Base-by-base conservation (phyloP, 2,888 invertebrate genomes). In the Pyralis farinalis region DNA sequence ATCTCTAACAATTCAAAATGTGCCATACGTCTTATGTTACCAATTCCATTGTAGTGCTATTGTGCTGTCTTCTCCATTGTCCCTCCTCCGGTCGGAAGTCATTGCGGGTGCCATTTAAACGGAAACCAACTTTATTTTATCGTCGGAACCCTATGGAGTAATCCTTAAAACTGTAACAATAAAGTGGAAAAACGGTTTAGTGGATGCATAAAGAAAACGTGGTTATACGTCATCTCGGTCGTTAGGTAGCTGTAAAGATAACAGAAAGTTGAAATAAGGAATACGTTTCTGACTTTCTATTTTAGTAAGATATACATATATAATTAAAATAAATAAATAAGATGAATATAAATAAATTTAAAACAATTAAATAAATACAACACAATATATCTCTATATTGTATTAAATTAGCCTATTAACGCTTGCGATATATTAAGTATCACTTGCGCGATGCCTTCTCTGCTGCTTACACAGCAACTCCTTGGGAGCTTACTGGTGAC, bases 51-150 rank as follows among this genome's bases (percentile, higher is more conserved):
- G 16, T 3, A 16, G 25, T 8, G 27, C 25, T 35, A 41, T 41
- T 41, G 40, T 41, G 29, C 39, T 33, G 31, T 31, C 30, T 10
- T 25, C 22, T 16, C 40, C 25, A 35, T 41, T 41, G 40, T 41
- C 35, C 34, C 3, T n/a, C n/a, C n/a, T 25, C 22, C 35, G 28
- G 22, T 41, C 40, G 30, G 35, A 41, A 35, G 40, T 39, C 39
- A 33, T 39, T 39, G 22, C 11, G 39, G 32, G 25, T 25, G 25
- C 27, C 28, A 32, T 39, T 39, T 39, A 16, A 7, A 25, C n/a
- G 32, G 21, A 32, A 22, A 33, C 32, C 22, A 33, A 33, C 20
- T 11, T 32, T n/a, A 10, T 30, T 12, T 12, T 31, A 31, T 9
- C 9, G 6, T 29, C 9, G n/a, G 25, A 25, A 25, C 3, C n/a